Conservation (phyloP, 1,140 invertebrate species). For the Adelges cooleyi region DNA sequence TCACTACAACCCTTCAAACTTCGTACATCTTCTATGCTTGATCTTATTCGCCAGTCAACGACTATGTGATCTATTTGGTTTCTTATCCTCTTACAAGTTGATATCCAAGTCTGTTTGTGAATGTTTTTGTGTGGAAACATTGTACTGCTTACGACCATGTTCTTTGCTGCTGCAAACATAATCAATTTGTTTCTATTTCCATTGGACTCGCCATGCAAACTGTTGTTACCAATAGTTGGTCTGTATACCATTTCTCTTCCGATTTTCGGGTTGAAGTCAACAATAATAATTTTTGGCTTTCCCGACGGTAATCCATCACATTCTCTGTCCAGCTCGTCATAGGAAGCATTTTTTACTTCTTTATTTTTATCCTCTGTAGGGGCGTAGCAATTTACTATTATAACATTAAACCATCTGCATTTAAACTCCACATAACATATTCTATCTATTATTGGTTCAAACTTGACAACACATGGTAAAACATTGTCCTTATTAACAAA, state of each 20-base stretch:
- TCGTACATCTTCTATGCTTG: slow-evolving; percentile 20
- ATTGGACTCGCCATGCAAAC: slow-evolving; percentile 30
- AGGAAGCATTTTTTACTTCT: too few relatives aligned
- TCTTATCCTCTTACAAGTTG: slow-evolving; percentile 26
- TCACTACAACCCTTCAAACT: slow-evolving; percentile 14
- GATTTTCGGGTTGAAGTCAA: slow-evolving; percentile 26
- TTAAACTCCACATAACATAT: too few relatives aligned
- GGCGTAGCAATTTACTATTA: too few relatives aligned
- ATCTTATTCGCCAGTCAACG: slow-evolving; percentile 19
- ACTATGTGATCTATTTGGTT: slow-evolving; percentile 32
- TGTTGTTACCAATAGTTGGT: slow-evolving; percentile 26
- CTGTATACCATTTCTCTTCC: slow-evolving; percentile 15
- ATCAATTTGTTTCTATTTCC: slow-evolving; percentile 32
- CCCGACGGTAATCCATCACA: too few relatives aligned
- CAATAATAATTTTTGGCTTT: slow-evolving; percentile 28
- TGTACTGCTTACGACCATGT: slow-evolving; percentile 30
- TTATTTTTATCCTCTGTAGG: too few relatives aligned
- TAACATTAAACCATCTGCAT: too few relatives aligned
- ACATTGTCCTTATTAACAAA: too few relatives aligned
- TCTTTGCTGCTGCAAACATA: slow-evolving; percentile 19
- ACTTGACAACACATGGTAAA: too few relatives aligned
- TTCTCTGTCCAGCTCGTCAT: too few relatives aligned
- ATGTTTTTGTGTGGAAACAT: slow-evolving; percentile 32
- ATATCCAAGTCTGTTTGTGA: slow-evolving; percentile 32
- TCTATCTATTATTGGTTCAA: too few relatives aligned